Evolutionary conservation across 2,113 vertebrate species (phyloP).

Genomic region (Gavialis gangeticus): DNA sequence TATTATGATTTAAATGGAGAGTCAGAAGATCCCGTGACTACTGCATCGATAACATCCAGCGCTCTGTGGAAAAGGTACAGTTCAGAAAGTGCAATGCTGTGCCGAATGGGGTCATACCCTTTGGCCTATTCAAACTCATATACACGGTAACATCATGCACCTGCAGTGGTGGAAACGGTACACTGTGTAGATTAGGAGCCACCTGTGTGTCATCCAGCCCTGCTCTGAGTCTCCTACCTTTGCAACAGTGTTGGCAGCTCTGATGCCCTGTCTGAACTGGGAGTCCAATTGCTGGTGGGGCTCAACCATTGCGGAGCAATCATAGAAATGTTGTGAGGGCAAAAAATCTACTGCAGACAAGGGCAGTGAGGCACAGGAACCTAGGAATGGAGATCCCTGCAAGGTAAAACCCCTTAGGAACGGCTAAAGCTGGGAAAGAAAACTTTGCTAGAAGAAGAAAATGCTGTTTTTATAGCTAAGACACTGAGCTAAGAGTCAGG

Average conservation of each 20-base stretch:
- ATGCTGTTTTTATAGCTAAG: rapidly evolving
- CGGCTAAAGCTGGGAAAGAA: rapidly evolving
- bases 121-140: no score
- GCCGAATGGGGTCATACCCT: no score
- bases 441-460: background rate
- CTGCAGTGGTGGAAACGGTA: background rate
- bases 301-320: background rate
- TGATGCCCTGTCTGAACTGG: background rate
- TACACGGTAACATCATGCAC: background rate
- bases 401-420: background rate
- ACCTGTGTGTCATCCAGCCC: background rate
- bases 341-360: rapidly evolving
- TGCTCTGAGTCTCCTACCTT: background rate
- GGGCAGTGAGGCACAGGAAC: background rate
- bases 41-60: no score
- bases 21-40: no score
- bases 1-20: no score
- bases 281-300: background rate
- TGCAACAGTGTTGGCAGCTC: rapidly evolving
- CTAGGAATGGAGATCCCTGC: rapidly evolving
- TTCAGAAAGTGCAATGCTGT: no score
- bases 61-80: no score
- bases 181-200: background rate
- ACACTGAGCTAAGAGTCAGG: background rate
- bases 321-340: rapidly evolving